Evolutionary conservation across 2,888 invertebrate species (phyloP), one percentile per base, ranked within the genome.

Genomic region (Pimpla rufipes): DNA sequence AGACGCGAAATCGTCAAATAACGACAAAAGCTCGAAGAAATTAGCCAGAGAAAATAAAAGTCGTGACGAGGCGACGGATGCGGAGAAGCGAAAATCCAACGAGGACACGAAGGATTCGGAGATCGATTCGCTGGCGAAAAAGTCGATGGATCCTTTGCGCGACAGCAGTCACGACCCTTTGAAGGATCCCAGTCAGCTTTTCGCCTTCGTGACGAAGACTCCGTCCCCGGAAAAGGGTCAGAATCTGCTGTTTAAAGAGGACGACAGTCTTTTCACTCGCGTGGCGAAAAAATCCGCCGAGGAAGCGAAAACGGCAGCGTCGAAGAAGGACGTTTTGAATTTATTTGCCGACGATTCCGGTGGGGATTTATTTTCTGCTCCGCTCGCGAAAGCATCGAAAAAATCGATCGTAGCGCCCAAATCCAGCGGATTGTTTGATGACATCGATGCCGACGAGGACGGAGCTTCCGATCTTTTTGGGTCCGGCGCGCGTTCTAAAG

Each of bases 121-220:
- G 47, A 13, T 67, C 6, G 78, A 85, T 7, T 45, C 45, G 18
- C 62, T 29, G 2, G 37, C 40, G 52, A 64, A 86, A 35, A 82
- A 87, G 37, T 71, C 87, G 5, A 76, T 79, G 1, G 93, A 93
- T 88, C 93, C 93, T 13, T 82, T 93, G 16, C 89, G 90, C 5
- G 91, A 92, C 75, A 84, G 81, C 10, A 91, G 74, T 78, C 91
- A 90, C 59, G 91, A 93, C 86, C 92, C 93, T 0, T 64, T 93
- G 1, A 90, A 92, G 55, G 92, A 93, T 86, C 93, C 92, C 0
- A 93, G 92, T 79, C 92, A 91, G 55, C 70, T 93, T 11, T 93
- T 93, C 71, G 93, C 93, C 5, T 93, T 93, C 42, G 93, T 93
- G 3, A 93, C 92, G 0, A 91, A 92, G 85, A 93, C 93, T 2